These are phyloP conservation scores for Subacronicta megacephala DNA, from an alignment of 2,888 invertebrate genomes.

Conservation along the genomic window DNA sequence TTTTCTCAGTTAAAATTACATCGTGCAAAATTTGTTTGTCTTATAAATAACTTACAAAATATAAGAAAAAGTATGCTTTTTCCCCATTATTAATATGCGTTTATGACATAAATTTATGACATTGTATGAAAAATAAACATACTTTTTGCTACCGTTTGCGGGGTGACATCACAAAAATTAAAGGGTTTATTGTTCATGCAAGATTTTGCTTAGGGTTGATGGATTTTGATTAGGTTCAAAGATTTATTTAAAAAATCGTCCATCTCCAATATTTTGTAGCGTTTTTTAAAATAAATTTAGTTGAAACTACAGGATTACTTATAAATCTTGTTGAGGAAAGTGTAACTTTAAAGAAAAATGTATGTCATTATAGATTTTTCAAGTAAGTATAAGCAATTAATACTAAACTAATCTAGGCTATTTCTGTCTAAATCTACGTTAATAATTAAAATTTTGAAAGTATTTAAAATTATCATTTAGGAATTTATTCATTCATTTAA, in stretches of 20 bases:
- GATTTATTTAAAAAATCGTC: background rate
- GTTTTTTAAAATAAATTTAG: background rate
- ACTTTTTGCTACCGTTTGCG: constrained; percentile 6
- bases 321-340: no score
- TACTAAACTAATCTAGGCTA: constrained; percentile 50
- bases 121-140: constrained; percentile 18
- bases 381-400: constrained; percentile 39
- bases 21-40: constrained; percentile 32
- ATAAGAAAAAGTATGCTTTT: constrained; percentile 25
- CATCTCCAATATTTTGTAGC: background rate
- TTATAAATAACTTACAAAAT: constrained; percentile 11
- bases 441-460: constrained; percentile 8
- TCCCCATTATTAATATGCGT: background rate
- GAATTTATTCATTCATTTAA: no score
- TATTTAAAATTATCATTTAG: constrained; percentile 15
- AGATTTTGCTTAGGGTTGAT: constrained; percentile 5
- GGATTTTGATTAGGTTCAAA: no score
- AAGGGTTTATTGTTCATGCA: constrained; percentile 40
- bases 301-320: no score
- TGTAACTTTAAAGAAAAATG: constrained; percentile 11
- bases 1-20: constrained; percentile 2
- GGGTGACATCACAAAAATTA: constrained; percentile 39
- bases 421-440: constrained; percentile 37
- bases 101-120: background rate
- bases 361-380: constrained; percentile 12